These are phyloP conservation scores for Varanus salvator DNA, from an alignment of 2,113 vertebrate genomes.

Conservation along the genomic window DNA sequence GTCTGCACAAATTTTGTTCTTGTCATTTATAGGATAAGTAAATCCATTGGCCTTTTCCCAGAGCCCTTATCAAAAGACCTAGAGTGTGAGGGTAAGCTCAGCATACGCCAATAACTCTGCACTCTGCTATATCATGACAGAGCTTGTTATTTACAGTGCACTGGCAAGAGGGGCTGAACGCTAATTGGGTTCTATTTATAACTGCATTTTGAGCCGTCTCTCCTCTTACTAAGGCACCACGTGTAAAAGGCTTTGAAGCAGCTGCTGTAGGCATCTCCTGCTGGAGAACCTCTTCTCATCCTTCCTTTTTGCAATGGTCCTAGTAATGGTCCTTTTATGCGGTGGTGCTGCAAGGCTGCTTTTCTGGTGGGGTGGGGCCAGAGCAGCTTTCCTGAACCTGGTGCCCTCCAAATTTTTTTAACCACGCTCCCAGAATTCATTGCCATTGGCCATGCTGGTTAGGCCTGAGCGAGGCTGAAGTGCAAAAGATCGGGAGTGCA, in stretches of 20 bases:
- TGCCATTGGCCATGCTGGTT: no score
- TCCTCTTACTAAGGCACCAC: not conserved
- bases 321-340: not conserved
- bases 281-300: not conserved
- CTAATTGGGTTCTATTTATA: constrained; percentile 26
- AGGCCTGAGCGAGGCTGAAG: no score
- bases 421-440: no score
- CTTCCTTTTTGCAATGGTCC: not conserved
- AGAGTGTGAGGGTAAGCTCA: constrained; percentile 35
- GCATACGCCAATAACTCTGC: constrained; percentile 37
- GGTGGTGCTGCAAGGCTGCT: not conserved
- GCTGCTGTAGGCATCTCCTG: not conserved
- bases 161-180: constrained; percentile 38
- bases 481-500: no score
- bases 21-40: constrained; percentile 44
- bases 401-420: no score
- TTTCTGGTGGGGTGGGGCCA: not conserved
- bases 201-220: not conserved
- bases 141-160: constrained; percentile 46
- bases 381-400: not conserved
- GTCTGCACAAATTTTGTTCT: constrained; percentile 50
- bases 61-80: not conserved
- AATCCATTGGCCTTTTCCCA: constrained; percentile 33
- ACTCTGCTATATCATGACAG: constrained; percentile 27
- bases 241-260: not conserved